Conservation (phyloP, 2,888 invertebrate genomes). For the Rotaria magnacalcarata region DNA sequence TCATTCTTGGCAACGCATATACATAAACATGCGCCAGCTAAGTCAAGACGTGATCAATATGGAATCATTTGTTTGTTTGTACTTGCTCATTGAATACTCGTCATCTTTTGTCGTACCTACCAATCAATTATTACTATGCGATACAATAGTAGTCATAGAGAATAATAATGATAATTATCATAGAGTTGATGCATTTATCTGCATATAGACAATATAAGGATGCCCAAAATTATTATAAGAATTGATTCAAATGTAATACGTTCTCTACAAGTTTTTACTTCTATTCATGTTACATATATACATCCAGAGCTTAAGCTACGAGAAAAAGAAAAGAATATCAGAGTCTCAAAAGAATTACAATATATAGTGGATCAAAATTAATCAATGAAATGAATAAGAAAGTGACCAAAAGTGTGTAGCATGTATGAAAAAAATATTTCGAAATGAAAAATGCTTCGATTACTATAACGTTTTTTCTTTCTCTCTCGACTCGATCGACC, state of each 20-base stretch:
- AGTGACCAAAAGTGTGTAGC: neutral
- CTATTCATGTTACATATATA: neutral
- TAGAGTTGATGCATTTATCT: neutral
- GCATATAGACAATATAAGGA: neutral
- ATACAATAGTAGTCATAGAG: neutral
- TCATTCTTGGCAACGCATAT: neutral
- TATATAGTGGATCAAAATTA: neutral
- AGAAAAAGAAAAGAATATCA: neutral
- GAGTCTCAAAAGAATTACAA: neutral
- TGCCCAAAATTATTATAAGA: neutral
- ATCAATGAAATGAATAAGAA: neutral
- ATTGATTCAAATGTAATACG: neutral
- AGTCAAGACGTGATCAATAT: neutral
- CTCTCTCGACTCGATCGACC: neutral
- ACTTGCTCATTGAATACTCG: neutral
- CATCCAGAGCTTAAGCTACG: too few relatives aligned
- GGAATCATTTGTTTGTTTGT: neutral
- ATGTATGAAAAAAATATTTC: neutral
- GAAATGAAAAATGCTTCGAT: neutral
- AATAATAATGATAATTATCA: neutral
- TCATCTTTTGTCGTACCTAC: neutral
- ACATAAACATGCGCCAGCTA: too few relatives aligned
- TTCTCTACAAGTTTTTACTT: neutral
- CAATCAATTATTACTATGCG: neutral
- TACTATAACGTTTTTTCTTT: neutral